phyloP scores from a whole-genome alignment of 2,888 invertebrate genomes.

The Encarsia formosa region DNA sequence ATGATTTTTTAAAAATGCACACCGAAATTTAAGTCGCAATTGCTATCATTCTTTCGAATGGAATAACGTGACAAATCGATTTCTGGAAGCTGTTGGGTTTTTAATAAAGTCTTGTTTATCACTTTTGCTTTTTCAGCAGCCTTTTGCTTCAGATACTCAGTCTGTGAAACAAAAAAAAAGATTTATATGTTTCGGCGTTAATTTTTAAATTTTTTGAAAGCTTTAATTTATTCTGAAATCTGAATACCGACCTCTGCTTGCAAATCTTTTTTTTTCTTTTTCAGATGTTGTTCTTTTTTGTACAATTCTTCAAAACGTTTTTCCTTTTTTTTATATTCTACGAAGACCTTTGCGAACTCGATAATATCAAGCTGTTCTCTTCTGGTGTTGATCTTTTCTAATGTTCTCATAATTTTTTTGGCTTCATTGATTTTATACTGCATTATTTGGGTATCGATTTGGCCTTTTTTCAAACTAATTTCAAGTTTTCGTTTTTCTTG shows the following conservation, averaged over 20 bases:
- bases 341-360: slow-evolving; percentile 15
- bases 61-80: slow-evolving; percentile 19
- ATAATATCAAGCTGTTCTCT: slow-evolving; percentile 16
- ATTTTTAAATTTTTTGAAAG: not conserved
- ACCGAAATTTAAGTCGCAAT: slow-evolving; percentile 13
- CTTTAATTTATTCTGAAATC: not conserved
- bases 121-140: not conserved
- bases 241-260: slow-evolving; percentile 2
- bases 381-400: slow-evolving; percentile 6
- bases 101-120: not conserved
- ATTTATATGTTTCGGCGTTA: not conserved
- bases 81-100: slow-evolving; percentile 11
- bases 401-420: not conserved
- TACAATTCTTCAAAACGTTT: slow-evolving; percentile 1
- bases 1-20: slow-evolving; percentile 7
- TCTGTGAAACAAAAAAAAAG: slow-evolving; percentile 1
- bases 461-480: slow-evolving; percentile 1
- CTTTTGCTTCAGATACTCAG: slow-evolving; percentile 8
- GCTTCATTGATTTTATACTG: slow-evolving; percentile 12
- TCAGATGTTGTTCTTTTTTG: slow-evolving; percentile 2
- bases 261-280: slow-evolving; percentile 4
- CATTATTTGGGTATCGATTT: slow-evolving; percentile 7
- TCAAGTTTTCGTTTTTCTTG: slow-evolving; percentile 6
- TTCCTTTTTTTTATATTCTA: slow-evolving; percentile 15
- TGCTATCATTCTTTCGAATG: slow-evolving; percentile 1